These are phyloP conservation scores for Propithecus deckenii DNA, from an alignment of 2,797 vertebrate genomes.

Conservation along the genomic window DNA sequence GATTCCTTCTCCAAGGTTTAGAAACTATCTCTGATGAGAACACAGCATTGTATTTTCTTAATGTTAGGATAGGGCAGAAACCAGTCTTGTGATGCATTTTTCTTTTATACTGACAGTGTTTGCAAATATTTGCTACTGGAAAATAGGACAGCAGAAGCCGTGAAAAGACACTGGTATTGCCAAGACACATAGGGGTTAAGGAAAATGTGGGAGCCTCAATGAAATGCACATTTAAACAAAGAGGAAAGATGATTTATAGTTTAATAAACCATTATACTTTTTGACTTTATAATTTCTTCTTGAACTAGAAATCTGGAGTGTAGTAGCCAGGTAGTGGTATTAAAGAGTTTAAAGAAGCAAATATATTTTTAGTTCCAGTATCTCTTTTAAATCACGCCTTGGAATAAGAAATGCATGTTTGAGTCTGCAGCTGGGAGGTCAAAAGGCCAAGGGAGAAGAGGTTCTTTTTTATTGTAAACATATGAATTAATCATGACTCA, in stretches of 20 bases:
- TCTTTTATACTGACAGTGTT: not conserved
- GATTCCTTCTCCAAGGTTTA: not conserved
- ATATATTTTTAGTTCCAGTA: slow-evolving; percentile 11
- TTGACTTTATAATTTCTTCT: slow-evolving; percentile 42
- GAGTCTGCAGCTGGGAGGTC: slow-evolving; percentile 34
- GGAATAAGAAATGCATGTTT: not conserved
- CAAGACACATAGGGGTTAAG: not conserved
- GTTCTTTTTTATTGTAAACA: slow-evolving; percentile 57
- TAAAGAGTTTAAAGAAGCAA: slow-evolving; percentile 29
- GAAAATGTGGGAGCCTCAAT: not conserved
- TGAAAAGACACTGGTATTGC: not conserved
- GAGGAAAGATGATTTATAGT: not conserved
- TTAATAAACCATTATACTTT: slow-evolving; percentile 10
- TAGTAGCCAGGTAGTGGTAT: not conserved
- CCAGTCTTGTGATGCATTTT: not conserved
- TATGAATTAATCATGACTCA: slow-evolving; percentile 61
- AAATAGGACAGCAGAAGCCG: slow-evolving; percentile 13
- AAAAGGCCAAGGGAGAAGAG: slow-evolving; percentile 6
- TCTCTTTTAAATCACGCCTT: slow-evolving; percentile 39
- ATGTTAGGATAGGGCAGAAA: not conserved
- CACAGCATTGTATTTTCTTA: not conserved
- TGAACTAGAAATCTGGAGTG: not conserved
- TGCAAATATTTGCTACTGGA: not conserved
- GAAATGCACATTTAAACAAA: slow-evolving; percentile 2
- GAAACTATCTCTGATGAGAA: not conserved